These are phyloP conservation scores for Dryobota labecula DNA, from an alignment of 2,888 invertebrate species.

Conservation along the genomic window DNA sequence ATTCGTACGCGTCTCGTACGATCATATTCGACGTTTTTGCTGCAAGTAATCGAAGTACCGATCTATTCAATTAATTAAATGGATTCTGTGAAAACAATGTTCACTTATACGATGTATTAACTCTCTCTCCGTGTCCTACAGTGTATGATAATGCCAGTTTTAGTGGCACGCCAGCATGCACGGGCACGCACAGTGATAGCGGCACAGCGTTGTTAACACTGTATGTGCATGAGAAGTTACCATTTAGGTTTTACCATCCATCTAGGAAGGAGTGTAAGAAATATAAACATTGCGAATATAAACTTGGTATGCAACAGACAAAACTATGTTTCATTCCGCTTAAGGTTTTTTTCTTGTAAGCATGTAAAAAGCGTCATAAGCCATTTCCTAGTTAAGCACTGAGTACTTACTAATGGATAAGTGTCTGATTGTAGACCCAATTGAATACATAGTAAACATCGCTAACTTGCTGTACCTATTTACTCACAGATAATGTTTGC, in stretches of 20 bases:
- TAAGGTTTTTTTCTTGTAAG: slow-evolving; percentile 2
- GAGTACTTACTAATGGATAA: not conserved
- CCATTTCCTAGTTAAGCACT: not conserved
- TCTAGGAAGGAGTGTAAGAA: not conserved
- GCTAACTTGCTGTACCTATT: not conserved
- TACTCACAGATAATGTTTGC: too few relatives aligned
- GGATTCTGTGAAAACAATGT: slow-evolving; percentile 48
- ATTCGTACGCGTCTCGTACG: slow-evolving; percentile 38
- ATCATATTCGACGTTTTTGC: slow-evolving; percentile 56
- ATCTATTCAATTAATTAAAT: slow-evolving; percentile 66
- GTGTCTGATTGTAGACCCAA: not conserved
- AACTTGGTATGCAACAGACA: not conserved
- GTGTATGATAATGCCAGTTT: slow-evolving; percentile 22
- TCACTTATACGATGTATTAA: slow-evolving; percentile 24
- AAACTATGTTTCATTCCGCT: not conserved
- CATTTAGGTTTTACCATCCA: slow-evolving; percentile 12
- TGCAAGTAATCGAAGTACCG: slow-evolving; percentile 48
- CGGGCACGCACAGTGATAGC: slow-evolving; percentile 18
- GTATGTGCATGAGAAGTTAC: slow-evolving; percentile 2
- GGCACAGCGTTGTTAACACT: slow-evolving; percentile 12
- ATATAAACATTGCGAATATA: slow-evolving; percentile 19
- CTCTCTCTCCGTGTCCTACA: slow-evolving; percentile 25
- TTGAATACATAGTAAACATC: not conserved
- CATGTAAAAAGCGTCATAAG: not conserved
- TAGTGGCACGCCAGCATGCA: slow-evolving; percentile 21